Conservation (phyloP, 2,113 vertebrate genomes). For the Pollimyrus isidori region DNA sequence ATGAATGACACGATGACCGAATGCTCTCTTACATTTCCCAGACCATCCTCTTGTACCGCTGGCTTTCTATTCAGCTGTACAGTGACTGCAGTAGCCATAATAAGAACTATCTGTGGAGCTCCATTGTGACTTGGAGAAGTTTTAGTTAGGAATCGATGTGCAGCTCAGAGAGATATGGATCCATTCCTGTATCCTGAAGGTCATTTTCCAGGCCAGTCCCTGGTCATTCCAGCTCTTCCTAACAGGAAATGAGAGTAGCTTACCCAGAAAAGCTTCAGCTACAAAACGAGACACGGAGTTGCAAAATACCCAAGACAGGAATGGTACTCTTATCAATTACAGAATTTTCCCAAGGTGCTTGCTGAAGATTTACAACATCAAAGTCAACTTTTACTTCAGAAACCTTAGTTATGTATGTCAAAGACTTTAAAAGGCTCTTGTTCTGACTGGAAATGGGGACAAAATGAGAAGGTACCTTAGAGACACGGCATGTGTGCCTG, state of each 20-base stretch:
- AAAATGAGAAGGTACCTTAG: neutral
- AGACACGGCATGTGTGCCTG: neutral
- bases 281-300: neutral
- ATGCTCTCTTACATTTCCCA: neutral
- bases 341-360: neutral
- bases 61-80: neutral
- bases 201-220: neutral
- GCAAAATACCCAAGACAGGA: neutral
- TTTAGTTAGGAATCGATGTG: neutral
- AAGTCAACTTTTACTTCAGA: conserved; percentile 6
- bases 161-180: neutral
- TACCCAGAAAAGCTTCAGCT: neutral
- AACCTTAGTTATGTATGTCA: conserved; percentile 1
- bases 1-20: neutral
- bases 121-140: neutral
- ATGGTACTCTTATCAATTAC: neutral
- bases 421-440: conserved; percentile 3
- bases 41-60: neutral
- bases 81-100: neutral
- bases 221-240: neutral
- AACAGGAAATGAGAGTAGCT: neutral
- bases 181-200: neutral
- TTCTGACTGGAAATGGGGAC: neutral
- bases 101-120: neutral
- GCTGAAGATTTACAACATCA: neutral